A percentile compares a stretch with the other conserved stretches of the same genome.
phyloP scores from a whole-genome alignment of 1,140 invertebrate genomes.

The Dryas iulia region DNA sequence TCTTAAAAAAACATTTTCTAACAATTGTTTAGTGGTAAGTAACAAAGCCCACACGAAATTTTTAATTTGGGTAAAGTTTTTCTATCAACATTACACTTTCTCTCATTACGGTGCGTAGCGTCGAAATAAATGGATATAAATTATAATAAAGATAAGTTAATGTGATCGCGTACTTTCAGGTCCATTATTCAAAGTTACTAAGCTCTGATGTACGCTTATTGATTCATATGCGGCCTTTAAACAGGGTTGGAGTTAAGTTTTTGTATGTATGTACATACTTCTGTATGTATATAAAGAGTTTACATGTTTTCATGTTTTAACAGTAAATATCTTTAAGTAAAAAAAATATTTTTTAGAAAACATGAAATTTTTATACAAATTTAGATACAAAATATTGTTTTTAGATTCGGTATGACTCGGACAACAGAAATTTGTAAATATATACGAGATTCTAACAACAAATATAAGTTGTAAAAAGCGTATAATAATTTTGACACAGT shows the following conservation, averaged over 20 bases:
- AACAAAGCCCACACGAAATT: background rate
- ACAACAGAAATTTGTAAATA: too few species aligned
- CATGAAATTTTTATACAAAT: too few species aligned
- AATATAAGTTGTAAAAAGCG: too few species aligned
- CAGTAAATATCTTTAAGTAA: too few species aligned
- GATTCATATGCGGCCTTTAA: constrained; percentile 35
- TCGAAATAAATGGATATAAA: constrained; percentile 33
- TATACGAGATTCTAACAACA: too few species aligned
- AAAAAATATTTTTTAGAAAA: too few species aligned
- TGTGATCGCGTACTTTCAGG: constrained; percentile 16
- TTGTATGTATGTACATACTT: too few species aligned
- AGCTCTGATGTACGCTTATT: constrained; percentile 39
- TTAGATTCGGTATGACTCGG: too few species aligned
- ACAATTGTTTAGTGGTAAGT: background rate
- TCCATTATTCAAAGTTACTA: constrained; percentile 38
- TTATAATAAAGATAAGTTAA: constrained; percentile 37
- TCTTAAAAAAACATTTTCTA: background rate
- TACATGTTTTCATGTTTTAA: too few species aligned
- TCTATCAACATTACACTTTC: constrained; percentile 11
- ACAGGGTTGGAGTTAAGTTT: constrained; percentile 21
- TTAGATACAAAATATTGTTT: too few species aligned
- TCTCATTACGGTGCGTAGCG: constrained; percentile 15
- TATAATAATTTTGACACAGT: too few species aligned
- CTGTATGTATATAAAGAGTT: too few species aligned
- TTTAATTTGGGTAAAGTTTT: background rate